These are phyloP conservation scores for Pithys albifrons DNA, from an alignment of 2,113 vertebrate genomes.

Conservation along the genomic window DNA sequence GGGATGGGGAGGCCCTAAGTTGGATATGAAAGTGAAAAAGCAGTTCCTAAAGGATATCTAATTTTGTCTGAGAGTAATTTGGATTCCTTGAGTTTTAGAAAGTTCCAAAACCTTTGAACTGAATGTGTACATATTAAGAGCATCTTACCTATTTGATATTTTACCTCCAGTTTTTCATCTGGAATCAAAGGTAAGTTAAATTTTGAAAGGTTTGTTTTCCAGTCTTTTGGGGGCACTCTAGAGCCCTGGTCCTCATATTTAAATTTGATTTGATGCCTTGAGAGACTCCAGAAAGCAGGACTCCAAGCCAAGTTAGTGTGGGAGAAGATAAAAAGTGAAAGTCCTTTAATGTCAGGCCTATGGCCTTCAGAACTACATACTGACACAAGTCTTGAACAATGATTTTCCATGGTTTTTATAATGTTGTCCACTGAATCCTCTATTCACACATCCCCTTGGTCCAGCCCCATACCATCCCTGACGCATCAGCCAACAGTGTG, in stretches of 20 bases:
- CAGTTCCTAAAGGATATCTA: not conserved
- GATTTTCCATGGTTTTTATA: no score
- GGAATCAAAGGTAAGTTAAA: not conserved
- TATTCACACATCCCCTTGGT: no score
- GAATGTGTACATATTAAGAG: rapidly evolving
- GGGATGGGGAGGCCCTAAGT: rapidly evolving
- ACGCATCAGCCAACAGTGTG: no score
- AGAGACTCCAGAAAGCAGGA: no score
- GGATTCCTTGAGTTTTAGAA: not conserved
- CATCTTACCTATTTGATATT: not conserved
- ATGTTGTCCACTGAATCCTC: no score
- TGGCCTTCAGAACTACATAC: no score
- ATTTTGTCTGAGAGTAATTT: not conserved
- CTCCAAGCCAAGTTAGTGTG: no score
- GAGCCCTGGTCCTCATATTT: not conserved
- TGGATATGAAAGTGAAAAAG: not conserved
- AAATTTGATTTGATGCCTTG: not conserved
- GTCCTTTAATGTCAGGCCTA: no score
- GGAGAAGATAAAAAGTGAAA: no score
- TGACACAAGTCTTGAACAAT: no score
- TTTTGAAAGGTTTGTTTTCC: not conserved
- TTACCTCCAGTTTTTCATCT: not conserved
- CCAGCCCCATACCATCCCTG: no score
- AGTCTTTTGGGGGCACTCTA: not conserved
- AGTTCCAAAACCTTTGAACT: not conserved